phyloP scores from a whole-genome alignment of 2,797 vertebrate species.

The Sciaenops ocellatus region DNA sequence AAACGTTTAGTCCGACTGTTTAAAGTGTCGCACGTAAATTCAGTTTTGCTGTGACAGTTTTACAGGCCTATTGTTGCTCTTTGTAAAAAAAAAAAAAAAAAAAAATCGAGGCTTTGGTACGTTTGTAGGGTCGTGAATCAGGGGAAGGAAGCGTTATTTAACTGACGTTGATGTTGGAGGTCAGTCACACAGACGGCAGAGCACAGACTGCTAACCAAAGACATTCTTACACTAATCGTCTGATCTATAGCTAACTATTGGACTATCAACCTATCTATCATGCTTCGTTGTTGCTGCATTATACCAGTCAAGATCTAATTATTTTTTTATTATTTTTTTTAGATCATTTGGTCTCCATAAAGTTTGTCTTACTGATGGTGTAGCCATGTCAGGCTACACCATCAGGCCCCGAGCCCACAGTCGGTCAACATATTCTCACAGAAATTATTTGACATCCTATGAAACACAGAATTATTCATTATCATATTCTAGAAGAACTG shows the following conservation, averaged over 20 bases:
- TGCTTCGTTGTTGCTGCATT: not conserved
- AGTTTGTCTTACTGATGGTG: not conserved
- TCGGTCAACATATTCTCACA: not conserved
- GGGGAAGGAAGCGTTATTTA: constrained; percentile 68
- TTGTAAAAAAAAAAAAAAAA: constrained; percentile 30
- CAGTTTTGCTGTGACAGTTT: constrained; percentile 80
- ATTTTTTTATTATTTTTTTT: not conserved
- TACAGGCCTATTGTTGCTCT: constrained; percentile 85
- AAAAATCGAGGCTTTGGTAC: constrained; percentile 60
- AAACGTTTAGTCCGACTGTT: constrained; percentile 52
- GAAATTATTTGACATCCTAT: not conserved
- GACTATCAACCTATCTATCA: not conserved
- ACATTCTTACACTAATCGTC: not conserved
- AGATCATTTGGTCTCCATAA: not conserved
- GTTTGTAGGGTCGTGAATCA: constrained; percentile 75
- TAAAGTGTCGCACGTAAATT: constrained; percentile 79
- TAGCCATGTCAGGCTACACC: too few species aligned
- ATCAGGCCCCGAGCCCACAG: not conserved
- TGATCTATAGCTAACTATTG: not conserved
- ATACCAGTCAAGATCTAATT: not conserved
- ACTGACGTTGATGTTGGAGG: constrained; percentile 61
- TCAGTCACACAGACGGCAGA: constrained; percentile 47
- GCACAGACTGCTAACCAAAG: constrained; percentile 39
- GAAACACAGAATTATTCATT: not conserved
- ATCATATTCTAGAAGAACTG: too few species aligned